Conservation (phyloP, 1,140 invertebrate genomes). For the Frieseomelitta varia region DNA sequence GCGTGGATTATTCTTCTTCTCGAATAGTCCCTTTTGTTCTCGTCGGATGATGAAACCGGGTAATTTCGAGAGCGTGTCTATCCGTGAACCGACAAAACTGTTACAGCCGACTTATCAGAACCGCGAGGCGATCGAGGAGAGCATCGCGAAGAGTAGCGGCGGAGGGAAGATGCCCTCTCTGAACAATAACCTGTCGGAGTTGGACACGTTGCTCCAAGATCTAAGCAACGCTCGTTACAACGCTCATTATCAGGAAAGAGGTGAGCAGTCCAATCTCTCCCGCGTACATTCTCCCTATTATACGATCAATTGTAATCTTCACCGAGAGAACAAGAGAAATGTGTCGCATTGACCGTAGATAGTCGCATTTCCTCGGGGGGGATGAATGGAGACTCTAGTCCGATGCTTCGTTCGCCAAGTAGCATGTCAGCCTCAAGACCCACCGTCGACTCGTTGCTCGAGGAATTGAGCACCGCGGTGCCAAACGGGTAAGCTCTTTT, state of each 20-base stretch:
- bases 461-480: constrained; percentile 91
- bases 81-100: not conserved
- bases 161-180: constrained; percentile 82
- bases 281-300: not conserved
- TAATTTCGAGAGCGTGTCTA: too few relatives aligned
- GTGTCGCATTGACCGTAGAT: constrained; percentile 65
- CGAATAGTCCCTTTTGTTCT: too few relatives aligned
- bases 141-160: constrained; percentile 77
- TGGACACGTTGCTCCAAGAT: constrained; percentile 95
- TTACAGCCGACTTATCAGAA: constrained; percentile 87
- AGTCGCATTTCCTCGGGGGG: constrained; percentile 60
- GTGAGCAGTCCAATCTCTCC: constrained; percentile 54
- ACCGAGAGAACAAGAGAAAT: too few relatives aligned
- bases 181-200: constrained; percentile 93
- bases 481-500: constrained; percentile 87
- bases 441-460: constrained; percentile 93
- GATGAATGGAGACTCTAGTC: constrained; percentile 70
- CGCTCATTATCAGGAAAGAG: constrained; percentile 75
- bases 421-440: constrained; percentile 83
- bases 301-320: not conserved
- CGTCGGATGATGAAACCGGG: too few relatives aligned
- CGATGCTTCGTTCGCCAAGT: constrained; percentile 77
- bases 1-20: too few relatives aligned
- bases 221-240: constrained; percentile 92
- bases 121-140: constrained; percentile 84